Base-by-base conservation (phyloP, 2,113 vertebrate species). In the Apistogramma diplotaenia region DNA sequence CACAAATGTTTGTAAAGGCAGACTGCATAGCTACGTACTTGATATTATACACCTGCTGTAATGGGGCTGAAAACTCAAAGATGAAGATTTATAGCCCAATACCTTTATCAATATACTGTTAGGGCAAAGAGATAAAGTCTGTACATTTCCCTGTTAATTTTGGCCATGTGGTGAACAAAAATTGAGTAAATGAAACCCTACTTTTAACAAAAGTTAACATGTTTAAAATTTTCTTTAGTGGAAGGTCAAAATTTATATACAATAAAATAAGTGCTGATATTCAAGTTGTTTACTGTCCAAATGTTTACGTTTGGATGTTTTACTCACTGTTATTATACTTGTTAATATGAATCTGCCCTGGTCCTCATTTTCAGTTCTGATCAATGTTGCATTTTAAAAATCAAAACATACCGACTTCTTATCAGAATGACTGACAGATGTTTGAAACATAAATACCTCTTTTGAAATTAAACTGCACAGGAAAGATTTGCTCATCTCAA, bases 171-270 rank as follows among this genome's bases (percentile, higher is more conserved):
- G 46, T 46, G 10, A 43, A 15, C 37, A 4, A 65, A 40, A 40
- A 5, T 7, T 67, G 27, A 67, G 16, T 49, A 19, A 49, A 49
- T 5, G 46, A 19, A 67, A 49, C 40, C 18, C 18, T 19, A 49
- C 62, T 29, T 25, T 1, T 3, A 46, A 46, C 5, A 16, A 46
- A 15, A 16, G 13, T 46, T 2, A 46, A 37, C 3, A 35, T 35
- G 6, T 37, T 11, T 37, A 11, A 11, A 43, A 15, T 43, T 43
- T 43, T 13, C 40, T 12, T 43, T 37, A 10, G 2, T 3, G 10
- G 9, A 4, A 10, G 35, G 35, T 10, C 35, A 37, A 37, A 37
- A n/a, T n/a, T 1, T 0, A 65, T 43, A 65, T 25, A 37, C 33
- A 65, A 65, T 37, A 65, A 65, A 18, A 43, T 25, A 43, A 43